Conservation (phyloP, 2,113 vertebrate species). For the Epinephelus cyanopodus region DNA sequence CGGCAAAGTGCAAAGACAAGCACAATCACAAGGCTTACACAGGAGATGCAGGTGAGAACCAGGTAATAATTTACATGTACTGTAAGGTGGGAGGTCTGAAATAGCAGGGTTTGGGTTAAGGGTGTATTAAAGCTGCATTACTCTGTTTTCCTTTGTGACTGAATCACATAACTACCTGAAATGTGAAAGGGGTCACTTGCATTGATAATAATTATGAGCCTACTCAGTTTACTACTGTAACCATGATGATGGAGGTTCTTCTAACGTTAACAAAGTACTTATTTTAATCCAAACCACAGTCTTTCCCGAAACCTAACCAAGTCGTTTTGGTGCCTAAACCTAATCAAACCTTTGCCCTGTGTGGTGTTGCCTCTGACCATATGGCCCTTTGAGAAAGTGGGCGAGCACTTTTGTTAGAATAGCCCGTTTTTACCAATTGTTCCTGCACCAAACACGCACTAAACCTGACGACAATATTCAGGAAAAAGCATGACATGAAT, state of each 20-base stretch:
- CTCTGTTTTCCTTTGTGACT: background rate
- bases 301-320: background rate
- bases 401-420: too few species aligned
- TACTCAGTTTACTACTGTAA: background rate
- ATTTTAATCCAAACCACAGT: background rate
- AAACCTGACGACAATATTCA: too few species aligned
- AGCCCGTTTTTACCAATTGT: too few species aligned
- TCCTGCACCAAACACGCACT: too few species aligned
- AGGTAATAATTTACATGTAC: constrained; percentile 7
- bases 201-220: background rate
- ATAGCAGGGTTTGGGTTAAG: background rate
- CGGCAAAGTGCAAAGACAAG: background rate
- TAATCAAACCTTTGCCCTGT: background rate
- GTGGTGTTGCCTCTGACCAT: too few species aligned
- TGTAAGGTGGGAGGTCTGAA: background rate
- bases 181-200: background rate
- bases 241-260: background rate
- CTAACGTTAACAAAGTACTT: background rate
- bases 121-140: background rate
- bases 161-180: background rate
- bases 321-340: background rate
- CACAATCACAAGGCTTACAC: background rate
- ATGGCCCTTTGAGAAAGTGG: too few species aligned
- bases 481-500: too few species aligned
- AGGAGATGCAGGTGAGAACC: background rate